These are phyloP conservation scores for Numenius arquata DNA, from an alignment of 2,113 vertebrate genomes.

Conservation along the genomic window DNA sequence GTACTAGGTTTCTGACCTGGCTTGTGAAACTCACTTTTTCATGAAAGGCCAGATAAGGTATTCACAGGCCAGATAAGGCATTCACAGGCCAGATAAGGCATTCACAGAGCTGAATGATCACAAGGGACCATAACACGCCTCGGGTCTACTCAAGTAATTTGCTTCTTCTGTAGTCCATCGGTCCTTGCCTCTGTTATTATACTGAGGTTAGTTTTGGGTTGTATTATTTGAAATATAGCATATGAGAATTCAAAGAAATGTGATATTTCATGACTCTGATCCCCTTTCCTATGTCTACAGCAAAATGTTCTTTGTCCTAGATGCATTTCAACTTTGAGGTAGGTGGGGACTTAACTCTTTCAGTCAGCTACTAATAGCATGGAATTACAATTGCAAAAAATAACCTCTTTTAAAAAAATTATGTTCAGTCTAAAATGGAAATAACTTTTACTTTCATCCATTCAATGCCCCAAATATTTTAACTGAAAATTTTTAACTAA, in stretches of 20 bases:
- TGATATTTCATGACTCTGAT: background rate
- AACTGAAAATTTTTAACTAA: background rate
- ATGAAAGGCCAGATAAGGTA: background rate
- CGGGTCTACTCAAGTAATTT: background rate
- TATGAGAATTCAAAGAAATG: background rate
- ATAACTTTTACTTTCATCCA: background rate
- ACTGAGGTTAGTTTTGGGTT: background rate
- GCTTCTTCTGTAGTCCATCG: background rate
- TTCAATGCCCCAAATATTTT: background rate
- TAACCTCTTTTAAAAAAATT: background rate
- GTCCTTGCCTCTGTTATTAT: background rate
- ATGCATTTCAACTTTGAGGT: background rate
- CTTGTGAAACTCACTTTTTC: background rate
- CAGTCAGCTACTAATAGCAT: background rate
- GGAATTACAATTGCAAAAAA: background rate
- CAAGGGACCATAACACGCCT: background rate
- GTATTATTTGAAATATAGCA: background rate
- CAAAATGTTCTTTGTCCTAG: background rate
- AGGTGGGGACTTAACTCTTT: background rate
- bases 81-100: background rate
- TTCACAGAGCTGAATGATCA: background rate
- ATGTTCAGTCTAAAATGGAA: background rate
- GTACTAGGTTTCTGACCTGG: background rate
- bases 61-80: background rate
- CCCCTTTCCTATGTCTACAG: background rate